Evolutionary conservation across 2,888 invertebrate species (phyloP).

Genomic region (Cacoxenus indagator): DNA sequence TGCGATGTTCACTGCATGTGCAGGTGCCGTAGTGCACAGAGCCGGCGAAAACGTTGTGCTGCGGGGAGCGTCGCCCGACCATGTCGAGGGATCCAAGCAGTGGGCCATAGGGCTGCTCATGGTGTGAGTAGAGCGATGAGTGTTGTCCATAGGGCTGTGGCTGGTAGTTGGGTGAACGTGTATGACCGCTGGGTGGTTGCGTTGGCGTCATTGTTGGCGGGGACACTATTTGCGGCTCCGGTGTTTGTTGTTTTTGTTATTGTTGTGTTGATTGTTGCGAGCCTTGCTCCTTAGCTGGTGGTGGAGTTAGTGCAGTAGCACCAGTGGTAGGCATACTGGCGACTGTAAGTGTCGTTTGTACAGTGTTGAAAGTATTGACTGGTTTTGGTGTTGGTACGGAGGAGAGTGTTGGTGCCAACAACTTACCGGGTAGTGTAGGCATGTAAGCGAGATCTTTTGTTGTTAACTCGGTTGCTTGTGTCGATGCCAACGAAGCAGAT

Average conservation of each 20-base stretch:
- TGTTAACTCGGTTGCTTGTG: constrained; percentile 19
- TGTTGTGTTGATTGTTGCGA: constrained; percentile 34
- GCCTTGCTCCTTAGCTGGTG: constrained; percentile 28
- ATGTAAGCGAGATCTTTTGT: constrained; percentile 30
- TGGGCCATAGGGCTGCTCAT: constrained; percentile 69
- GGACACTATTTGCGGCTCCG: constrained; percentile 56
- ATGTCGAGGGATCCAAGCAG: constrained; percentile 66
- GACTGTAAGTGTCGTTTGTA: constrained; percentile 13
- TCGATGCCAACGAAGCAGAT: constrained; percentile 8
- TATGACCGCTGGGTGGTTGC: constrained; percentile 57
- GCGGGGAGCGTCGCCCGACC: constrained; percentile 62
- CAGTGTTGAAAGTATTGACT: background rate
- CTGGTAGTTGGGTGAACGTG: constrained; percentile 69
- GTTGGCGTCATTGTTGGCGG: constrained; percentile 73
- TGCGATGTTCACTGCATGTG: constrained; percentile 32
- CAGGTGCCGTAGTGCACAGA: constrained; percentile 42
- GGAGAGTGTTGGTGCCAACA: constrained; percentile 36
- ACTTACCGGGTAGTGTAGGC: constrained; percentile 26
- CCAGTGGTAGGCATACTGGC: background rate
- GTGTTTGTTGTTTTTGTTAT: constrained; percentile 38
- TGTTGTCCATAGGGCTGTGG: constrained; percentile 67
- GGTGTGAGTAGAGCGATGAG: constrained; percentile 67
- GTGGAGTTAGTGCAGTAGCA: constrained; percentile 26
- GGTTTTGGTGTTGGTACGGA: constrained; percentile 42
- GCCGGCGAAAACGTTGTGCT: constrained; percentile 48